A percentile compares a stretch with the other conserved stretches of the same genome.
phyloP scores from a whole-genome alignment of 2,888 invertebrate species.

The Ceramica pisi region DNA sequence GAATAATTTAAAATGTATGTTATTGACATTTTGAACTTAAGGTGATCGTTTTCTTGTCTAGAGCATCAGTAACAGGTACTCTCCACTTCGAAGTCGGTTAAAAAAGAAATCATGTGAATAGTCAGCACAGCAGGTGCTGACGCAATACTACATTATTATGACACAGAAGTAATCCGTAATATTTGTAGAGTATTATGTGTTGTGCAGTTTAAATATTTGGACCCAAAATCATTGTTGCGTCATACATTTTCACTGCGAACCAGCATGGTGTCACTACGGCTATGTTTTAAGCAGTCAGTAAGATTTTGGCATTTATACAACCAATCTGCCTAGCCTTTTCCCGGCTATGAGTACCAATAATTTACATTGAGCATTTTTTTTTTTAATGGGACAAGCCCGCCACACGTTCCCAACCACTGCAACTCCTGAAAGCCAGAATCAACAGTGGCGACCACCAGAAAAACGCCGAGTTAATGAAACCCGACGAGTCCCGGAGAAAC shows the following conservation, averaged over 20 bases:
- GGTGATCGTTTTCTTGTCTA: too few species aligned
- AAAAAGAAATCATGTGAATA: conserved; percentile 29
- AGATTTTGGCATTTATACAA: neutral
- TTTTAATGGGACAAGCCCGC: too few species aligned
- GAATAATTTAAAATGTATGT: too few species aligned
- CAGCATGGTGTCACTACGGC: neutral
- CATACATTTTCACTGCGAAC: conserved; percentile 44
- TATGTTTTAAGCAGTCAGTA: conserved; percentile 2
- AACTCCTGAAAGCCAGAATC: too few species aligned
- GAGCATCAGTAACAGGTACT: too few species aligned
- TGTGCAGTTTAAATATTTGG: conserved; percentile 52
- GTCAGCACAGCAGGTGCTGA: conserved; percentile 1
- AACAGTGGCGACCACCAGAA: too few species aligned
- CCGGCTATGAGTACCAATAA: neutral
- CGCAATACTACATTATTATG: conserved; percentile 29
- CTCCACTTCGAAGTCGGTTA: neutral
- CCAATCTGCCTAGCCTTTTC: neutral
- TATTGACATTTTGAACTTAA: too few species aligned
- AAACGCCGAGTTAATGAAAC: too few species aligned
- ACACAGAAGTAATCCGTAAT: conserved; percentile 36
- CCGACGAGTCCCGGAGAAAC: too few species aligned
- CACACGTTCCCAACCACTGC: too few species aligned
- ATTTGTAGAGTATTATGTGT: conserved; percentile 51
- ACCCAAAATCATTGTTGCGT: conserved; percentile 54
- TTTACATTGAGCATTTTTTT: neutral